Evolutionary conservation across 2,888 invertebrate species (phyloP), one percentile per base, ranked within the genome.

Genomic region (Troglohyphantes excavatus): DNA sequence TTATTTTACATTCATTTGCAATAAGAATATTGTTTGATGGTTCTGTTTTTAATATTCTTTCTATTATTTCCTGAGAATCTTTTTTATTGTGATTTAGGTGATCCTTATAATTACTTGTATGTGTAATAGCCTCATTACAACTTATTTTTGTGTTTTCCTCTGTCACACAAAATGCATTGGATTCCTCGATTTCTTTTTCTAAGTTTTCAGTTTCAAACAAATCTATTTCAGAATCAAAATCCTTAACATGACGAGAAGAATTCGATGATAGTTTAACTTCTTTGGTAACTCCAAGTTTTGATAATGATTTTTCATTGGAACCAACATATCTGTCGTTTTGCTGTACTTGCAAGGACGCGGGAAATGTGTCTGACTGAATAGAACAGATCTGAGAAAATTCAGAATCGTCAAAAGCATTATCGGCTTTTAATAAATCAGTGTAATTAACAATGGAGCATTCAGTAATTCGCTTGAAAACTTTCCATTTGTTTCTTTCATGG

Each of bases 351-450:
- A 33, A 9, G 0, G 2, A 17, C 9, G 39, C 17, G 17, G n/a
- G 21, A 33, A n/a, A 29, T 3, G 11, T 13, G 27, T 76, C 11
- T n/a, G 33, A 19, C 29, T 17, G 9, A 19, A n/a, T 43, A 78
- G 23, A 9, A 39, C 17, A 0, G 17, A 17, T 43, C 17, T 53
- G 17, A 53, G 53, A 53, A 39, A 19, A 5, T 65, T 39, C 43
- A 0, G 19, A 26, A 17, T 39, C 9, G 61, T 43, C 7, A 2
- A 65, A 11, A 13, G 17, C 11, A 23, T 23, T 23, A 17, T 43
- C 65, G 7, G 78, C 19, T 26, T 78, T 23, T 65, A 78, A 26
- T 21, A 78, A 61, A 39, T 65, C 26, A 26, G 17, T 43, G n/a
- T 78, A 78, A 78, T 65, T 27, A 26, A 17, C 0, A 23, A 19